phyloP scores from a whole-genome alignment of 2,113 vertebrate species.

The Baryphthengus martii region DNA sequence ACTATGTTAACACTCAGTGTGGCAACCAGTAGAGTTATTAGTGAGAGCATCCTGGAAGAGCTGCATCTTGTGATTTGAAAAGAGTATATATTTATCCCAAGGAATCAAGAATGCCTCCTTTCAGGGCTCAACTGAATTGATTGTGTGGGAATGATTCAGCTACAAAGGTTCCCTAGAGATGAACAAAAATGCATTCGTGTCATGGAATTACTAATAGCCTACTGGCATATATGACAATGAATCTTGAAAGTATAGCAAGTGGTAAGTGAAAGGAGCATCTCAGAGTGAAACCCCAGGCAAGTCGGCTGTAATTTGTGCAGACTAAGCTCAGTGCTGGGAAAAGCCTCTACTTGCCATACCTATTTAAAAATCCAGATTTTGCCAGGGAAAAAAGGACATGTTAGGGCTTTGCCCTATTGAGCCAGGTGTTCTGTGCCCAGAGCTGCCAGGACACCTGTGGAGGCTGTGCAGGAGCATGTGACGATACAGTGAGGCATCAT shows the following conservation, averaged over 20 bases:
- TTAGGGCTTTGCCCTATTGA: not conserved
- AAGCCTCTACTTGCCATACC: not conserved
- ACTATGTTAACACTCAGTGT: slow-evolving; percentile 19
- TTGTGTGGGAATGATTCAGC: slow-evolving; percentile 62
- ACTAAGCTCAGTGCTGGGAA: slow-evolving; percentile 12
- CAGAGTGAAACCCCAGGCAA: slow-evolving; percentile 45
- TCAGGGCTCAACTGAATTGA: slow-evolving; percentile 56
- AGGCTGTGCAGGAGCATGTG: not conserved
- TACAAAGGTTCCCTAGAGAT: slow-evolving; percentile 67
- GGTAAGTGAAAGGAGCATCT: slow-evolving; percentile 42
- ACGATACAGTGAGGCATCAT: not conserved
- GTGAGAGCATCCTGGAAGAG: slow-evolving; percentile 37
- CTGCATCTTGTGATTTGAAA: slow-evolving; percentile 57
- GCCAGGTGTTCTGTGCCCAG: not conserved
- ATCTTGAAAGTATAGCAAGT: slow-evolving; percentile 23
- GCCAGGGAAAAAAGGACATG: not conserved
- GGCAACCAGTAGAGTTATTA: slow-evolving; percentile 24
- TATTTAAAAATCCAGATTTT: not conserved
- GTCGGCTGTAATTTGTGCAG: not conserved
- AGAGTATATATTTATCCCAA: slow-evolving; percentile 62
- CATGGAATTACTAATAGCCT: slow-evolving; percentile 60
- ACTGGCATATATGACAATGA: slow-evolving; percentile 64
- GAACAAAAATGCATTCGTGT: slow-evolving; percentile 59
- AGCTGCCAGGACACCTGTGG: not conserved
- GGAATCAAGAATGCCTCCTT: slow-evolving; percentile 62